A percentile compares a stretch with the other conserved stretches of the same genome.
phyloP scores from a whole-genome alignment of 2,797 vertebrate genomes.

The Heliangelus exortis region DNA sequence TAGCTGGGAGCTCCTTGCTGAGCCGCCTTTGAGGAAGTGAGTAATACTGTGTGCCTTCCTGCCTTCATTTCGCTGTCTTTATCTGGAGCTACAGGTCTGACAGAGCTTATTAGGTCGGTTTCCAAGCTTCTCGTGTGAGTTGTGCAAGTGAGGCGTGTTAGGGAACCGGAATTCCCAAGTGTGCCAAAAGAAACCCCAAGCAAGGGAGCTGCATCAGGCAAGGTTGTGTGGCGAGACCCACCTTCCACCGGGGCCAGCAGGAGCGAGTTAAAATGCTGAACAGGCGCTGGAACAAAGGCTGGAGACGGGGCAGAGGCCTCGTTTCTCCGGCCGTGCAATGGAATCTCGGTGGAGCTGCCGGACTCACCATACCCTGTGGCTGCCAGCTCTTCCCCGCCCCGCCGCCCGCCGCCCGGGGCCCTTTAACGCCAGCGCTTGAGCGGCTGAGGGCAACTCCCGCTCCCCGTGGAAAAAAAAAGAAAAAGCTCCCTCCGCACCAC shows the following conservation, averaged over 20 bases:
- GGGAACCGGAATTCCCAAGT: fast-evolving
- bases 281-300: fast-evolving
- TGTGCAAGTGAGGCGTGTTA: not conserved
- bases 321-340: fast-evolving
- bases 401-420: not conserved
- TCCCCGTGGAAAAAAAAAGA: not conserved
- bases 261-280: fast-evolving
- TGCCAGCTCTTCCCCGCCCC: not conserved
- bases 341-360: not conserved
- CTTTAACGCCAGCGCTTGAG: not conserved
- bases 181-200: fast-evolving
- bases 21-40: not conserved
- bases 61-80: not conserved
- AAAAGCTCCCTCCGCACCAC: not conserved
- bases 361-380: not conserved
- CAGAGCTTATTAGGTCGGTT: not conserved
- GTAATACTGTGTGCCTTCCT: not conserved
- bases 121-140: not conserved
- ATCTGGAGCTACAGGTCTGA: not conserved
- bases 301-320: not conserved
- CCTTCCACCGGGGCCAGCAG: fast-evolving
- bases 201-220: fast-evolving
- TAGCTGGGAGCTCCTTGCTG: not conserved
- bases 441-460: fast-evolving
- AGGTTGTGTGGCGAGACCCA: fast-evolving